phyloP scores from a whole-genome alignment of 1,140 invertebrate genomes.

The Leptinotarsa undecemlineata region DNA sequence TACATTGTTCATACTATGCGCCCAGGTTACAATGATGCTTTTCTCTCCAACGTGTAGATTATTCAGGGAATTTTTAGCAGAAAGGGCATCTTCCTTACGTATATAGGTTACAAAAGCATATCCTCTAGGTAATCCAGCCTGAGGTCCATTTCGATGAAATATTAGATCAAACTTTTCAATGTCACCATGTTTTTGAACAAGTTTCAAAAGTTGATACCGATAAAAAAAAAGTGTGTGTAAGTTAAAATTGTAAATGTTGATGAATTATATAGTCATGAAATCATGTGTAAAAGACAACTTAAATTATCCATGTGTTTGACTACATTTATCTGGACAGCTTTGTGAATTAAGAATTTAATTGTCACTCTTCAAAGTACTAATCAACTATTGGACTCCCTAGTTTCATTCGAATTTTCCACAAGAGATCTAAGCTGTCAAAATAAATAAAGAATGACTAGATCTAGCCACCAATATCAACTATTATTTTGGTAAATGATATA shows the following conservation, averaged over 20 bases:
- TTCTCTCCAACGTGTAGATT: constrained; percentile 75
- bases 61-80: constrained; percentile 72
- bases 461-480: too few species aligned
- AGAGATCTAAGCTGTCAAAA: too few species aligned
- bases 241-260: constrained; percentile 44
- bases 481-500: too few species aligned
- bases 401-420: too few species aligned
- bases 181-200: constrained; percentile 87
- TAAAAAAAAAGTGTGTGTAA: constrained; percentile 58
- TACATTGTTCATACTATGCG: constrained; percentile 75
- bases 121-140: constrained; percentile 85
- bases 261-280: neutral
- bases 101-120: constrained; percentile 91
- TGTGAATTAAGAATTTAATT: too few species aligned
- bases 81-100: constrained; percentile 65
- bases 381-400: too few species aligned
- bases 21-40: constrained; percentile 78
- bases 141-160: constrained; percentile 86
- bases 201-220: constrained; percentile 91
- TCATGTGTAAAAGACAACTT: too few species aligned
- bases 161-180: constrained; percentile 94
- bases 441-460: too few species aligned
- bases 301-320: too few species aligned
- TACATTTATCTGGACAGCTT: too few species aligned
- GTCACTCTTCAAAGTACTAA: too few species aligned